Evolutionary conservation across 2,888 invertebrate genomes (phyloP).

Genomic region (Platerodrilus igneus): DNA sequence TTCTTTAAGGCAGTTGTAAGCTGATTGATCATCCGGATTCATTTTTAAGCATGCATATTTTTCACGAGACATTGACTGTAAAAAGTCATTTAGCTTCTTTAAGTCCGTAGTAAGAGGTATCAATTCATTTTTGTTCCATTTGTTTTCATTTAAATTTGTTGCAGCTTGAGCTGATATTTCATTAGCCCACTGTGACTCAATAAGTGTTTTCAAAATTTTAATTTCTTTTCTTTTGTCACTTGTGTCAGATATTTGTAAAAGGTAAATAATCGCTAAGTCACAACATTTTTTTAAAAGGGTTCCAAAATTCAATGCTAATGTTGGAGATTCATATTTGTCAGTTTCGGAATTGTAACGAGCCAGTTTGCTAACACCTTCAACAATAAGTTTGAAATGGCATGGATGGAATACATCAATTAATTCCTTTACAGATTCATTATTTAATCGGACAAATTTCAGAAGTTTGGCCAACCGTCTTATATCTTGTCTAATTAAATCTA

Average conservation of each 20-base stretch:
- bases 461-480: constrained; percentile 24
- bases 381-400: constrained; percentile 19
- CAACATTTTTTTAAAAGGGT: constrained; percentile 30
- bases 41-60: constrained; percentile 1
- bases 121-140: too few species aligned
- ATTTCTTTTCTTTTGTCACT: constrained; percentile 19
- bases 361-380: constrained; percentile 25
- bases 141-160: constrained; percentile 28
- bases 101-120: too few species aligned
- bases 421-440: constrained; percentile 19
- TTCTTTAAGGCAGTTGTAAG: constrained; percentile 24
- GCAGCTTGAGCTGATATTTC: constrained; percentile 31
- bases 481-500: constrained; percentile 24
- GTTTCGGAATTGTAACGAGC: constrained; percentile 25
- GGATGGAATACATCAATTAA: constrained; percentile 26
- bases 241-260: constrained; percentile 21
- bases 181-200: constrained; percentile 30
- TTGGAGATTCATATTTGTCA: constrained; percentile 29
- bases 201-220: constrained; percentile 28
- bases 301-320: constrained; percentile 28
- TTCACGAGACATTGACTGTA: too few species aligned
- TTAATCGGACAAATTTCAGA: constrained; percentile 15
- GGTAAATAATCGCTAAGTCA: constrained; percentile 25
- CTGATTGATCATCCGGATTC: constrained; percentile 6
- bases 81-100: too few species aligned